Evolutionary conservation across 2,888 invertebrate genomes (phyloP), one percentile per base, ranked within the genome.

Genomic region (Theretra japonica): DNA sequence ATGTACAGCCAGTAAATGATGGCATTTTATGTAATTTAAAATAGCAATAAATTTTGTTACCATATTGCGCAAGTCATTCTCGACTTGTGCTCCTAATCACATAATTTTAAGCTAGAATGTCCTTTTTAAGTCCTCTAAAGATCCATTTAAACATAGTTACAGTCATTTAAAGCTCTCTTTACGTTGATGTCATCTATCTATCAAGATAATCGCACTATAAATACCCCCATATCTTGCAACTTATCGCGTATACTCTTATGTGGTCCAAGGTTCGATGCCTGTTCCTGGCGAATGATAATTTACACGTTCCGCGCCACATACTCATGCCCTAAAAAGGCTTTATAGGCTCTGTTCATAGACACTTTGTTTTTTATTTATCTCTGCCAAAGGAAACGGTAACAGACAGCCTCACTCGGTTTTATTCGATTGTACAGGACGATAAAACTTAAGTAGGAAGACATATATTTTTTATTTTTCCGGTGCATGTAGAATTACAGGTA

Each of bases 301-400:
- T 41, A 41, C 23, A 65, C 48, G 23, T 65, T 65, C 41, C 41
- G 23, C 23, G 65, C 41, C 17, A 23, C 62, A 41, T 33, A 62
- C 17, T 0, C n/a, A 62, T 41, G 21, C 19, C 62, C 48, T 65
- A 48, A 65, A 48, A 65, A 65, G 65, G 48, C 17, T 48, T 65
- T 65, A 65, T 65, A 23, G 65, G 41, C 65, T 33, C 30, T 41
- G 48, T 23, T 65, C 65, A 65, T 65, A 65, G 65, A 65, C 33
- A 21, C 41, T 62, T 65, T 41, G 23, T 65, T 65, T 65, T 65
- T 65, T 7, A n/a, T 65, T 65, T 23, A 60, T 60, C 8, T 60
- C 28, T 65, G 48, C 23, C 48, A 65, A 48, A 65, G 65, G 48
- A 65, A 65, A 65, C 23, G 17, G 23, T 11, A 17, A 65, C 48